Evolutionary conservation across 2,888 invertebrate species (phyloP).

Genomic region (Trichogramma dendrolimi): DNA sequence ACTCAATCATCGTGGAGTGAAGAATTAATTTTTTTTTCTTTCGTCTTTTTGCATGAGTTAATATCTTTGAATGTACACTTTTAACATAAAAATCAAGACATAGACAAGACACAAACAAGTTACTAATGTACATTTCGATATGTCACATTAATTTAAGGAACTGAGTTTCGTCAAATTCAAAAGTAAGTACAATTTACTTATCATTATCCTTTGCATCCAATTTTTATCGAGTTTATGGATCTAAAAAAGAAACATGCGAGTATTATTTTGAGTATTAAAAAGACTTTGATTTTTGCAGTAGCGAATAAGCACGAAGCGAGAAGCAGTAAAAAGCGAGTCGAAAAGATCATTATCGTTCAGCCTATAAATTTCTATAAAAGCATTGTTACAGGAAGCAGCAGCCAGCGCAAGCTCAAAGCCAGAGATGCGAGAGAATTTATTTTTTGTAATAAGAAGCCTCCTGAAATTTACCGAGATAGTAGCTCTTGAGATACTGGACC

Average conservation of each 20-base stretch:
- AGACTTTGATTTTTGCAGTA: conserved; percentile 14
- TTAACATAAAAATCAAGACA: not conserved
- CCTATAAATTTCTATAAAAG: conserved; percentile 6
- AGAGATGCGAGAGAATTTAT: not conserved
- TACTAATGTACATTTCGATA: not conserved
- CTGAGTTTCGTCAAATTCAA: not conserved
- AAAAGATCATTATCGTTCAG: conserved; percentile 12
- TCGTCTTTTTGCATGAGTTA: not conserved
- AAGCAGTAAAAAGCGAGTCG: conserved; percentile 19
- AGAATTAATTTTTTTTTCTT: no score
- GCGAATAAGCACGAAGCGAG: conserved; percentile 11
- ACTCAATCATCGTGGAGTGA: no score
- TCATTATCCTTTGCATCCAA: not conserved
- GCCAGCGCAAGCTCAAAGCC: not conserved
- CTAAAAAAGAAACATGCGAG: conserved; percentile 20
- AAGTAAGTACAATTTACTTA: conserved; percentile 22
- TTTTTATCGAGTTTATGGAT: conserved; percentile 12
- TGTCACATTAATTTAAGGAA: not conserved
- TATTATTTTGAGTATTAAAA: conserved; percentile 7
- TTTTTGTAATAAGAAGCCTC: conserved; percentile 22
- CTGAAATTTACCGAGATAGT: conserved; percentile 50
- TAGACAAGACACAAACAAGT: not conserved
- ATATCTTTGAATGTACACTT: not conserved
- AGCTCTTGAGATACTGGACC: conserved; percentile 47
- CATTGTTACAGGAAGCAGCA: not conserved